Conservation (phyloP, 1,140 invertebrate genomes). For the Pseudomyrmex sp. region DNA sequence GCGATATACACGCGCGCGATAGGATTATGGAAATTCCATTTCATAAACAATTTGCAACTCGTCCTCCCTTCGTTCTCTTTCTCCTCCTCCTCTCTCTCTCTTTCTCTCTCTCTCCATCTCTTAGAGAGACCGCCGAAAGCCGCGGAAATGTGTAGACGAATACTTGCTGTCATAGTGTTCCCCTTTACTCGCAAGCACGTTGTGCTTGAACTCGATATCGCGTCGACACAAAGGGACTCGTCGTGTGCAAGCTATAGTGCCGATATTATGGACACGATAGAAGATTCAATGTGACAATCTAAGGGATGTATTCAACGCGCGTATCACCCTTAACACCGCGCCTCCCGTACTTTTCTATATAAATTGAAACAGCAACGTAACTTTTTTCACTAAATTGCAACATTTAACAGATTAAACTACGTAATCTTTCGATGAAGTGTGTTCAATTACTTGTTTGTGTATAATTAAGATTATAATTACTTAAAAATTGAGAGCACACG, state of each 20-base stretch:
- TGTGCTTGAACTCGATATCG: conserved; percentile 53
- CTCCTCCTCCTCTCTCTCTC: not conserved
- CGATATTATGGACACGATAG: conserved; percentile 42
- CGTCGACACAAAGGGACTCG: conserved; percentile 33
- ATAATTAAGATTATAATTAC: no score
- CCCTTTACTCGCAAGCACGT: conserved; percentile 43
- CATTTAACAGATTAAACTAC: conserved; percentile 6
- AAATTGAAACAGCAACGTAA: conserved; percentile 31
- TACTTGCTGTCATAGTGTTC: conserved; percentile 40
- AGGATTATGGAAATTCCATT: conserved; percentile 5
- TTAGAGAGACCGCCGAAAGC: not conserved
- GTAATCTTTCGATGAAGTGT: not conserved
- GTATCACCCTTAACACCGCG: conserved; percentile 48
- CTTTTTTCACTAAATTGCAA: not conserved
- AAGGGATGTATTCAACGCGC: conserved; percentile 49
- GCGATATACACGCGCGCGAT: not conserved
- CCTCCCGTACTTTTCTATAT: conserved; percentile 34
- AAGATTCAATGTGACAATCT: conserved; percentile 56
- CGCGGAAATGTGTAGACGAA: conserved; percentile 35
- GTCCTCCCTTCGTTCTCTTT: not conserved
- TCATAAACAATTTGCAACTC: conserved; percentile 21
- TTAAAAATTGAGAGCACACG: no score
- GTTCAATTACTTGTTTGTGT: no score
- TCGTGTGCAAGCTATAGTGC: conserved; percentile 48
- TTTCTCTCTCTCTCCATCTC: not conserved